These are phyloP conservation scores for Mamestra configurata DNA, from an alignment of 1,140 invertebrate species.

Conservation along the genomic window DNA sequence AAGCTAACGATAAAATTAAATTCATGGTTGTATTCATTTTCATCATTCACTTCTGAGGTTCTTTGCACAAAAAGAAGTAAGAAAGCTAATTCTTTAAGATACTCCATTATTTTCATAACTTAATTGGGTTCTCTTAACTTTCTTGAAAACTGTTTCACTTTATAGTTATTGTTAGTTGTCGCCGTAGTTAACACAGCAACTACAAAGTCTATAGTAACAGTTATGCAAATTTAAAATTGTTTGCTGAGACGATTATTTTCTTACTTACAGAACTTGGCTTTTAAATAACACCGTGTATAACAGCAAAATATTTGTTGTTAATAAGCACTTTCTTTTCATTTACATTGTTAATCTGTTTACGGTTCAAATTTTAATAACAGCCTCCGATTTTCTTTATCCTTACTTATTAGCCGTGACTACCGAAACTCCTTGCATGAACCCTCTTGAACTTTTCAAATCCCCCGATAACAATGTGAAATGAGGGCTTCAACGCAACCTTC, in stretches of 20 bases:
- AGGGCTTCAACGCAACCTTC: conserved; percentile 45
- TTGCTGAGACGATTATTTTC: conserved; percentile 15
- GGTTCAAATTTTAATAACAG: not conserved
- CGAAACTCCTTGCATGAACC: conserved; percentile 40
- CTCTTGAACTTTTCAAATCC: conserved; percentile 53
- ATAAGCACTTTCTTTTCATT: not conserved
- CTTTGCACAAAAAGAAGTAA: not conserved
- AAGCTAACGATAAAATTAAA: not conserved
- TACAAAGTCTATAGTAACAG: conserved; percentile 1
- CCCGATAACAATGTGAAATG: conserved; percentile 54
- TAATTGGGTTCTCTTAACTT: conserved; percentile 33
- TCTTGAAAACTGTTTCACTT: conserved; percentile 24
- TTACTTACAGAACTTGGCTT: not conserved
- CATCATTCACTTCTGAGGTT: not conserved
- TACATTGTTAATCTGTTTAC: not conserved
- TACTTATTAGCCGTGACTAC: conserved; percentile 41
- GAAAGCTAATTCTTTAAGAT: not conserved
- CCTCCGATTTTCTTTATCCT: conserved; percentile 36
- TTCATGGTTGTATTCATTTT: not conserved
- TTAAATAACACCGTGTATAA: not conserved
- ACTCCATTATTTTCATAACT: conserved; percentile 21
- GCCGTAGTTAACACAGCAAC: conserved; percentile 14
- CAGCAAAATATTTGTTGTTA: not conserved
- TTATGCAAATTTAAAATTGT: conserved; percentile 32
- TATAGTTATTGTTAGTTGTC: conserved; percentile 37